Evolutionary conservation across 2,113 vertebrate species (phyloP).

Genomic region (Cardinalis cardinalis): DNA sequence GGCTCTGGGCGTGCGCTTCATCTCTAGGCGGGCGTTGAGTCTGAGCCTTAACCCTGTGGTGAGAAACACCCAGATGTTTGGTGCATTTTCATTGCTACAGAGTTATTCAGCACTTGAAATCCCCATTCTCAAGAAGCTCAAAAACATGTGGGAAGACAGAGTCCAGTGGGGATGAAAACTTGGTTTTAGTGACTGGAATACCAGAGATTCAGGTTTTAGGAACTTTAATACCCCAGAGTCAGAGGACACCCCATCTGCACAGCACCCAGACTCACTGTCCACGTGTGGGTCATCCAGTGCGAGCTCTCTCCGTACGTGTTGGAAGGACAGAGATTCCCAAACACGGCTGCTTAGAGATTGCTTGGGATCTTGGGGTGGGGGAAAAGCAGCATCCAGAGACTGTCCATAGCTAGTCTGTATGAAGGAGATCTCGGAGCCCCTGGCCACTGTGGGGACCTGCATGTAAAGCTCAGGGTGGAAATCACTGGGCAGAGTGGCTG

Average conservation of each 20-base stretch:
- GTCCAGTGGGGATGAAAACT: background rate
- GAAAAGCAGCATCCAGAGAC: background rate
- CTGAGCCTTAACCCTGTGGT: conserved; percentile 43
- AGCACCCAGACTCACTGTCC: background rate
- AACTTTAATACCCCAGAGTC: background rate
- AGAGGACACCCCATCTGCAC: background rate
- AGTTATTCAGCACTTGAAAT: conserved; percentile 20
- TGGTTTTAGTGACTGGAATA: background rate
- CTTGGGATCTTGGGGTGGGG: background rate
- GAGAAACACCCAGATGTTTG: conserved; percentile 1
- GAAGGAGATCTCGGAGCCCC: background rate
- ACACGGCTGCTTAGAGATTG: background rate
- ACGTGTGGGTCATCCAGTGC: background rate
- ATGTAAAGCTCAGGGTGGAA: background rate
- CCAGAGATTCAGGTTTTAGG: background rate
- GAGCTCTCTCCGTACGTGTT: background rate
- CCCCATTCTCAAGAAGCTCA: background rate
- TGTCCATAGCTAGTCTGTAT: background rate
- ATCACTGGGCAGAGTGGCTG: background rate
- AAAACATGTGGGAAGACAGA: background rate
- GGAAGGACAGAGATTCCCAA: conserved; percentile 13
- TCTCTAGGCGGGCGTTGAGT: background rate
- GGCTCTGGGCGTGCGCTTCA: background rate
- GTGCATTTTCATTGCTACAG: conserved; percentile 11
- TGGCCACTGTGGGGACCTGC: background rate